phyloP scores from a whole-genome alignment of 2,888 invertebrate genomes.

The Synergus japonicus region DNA sequence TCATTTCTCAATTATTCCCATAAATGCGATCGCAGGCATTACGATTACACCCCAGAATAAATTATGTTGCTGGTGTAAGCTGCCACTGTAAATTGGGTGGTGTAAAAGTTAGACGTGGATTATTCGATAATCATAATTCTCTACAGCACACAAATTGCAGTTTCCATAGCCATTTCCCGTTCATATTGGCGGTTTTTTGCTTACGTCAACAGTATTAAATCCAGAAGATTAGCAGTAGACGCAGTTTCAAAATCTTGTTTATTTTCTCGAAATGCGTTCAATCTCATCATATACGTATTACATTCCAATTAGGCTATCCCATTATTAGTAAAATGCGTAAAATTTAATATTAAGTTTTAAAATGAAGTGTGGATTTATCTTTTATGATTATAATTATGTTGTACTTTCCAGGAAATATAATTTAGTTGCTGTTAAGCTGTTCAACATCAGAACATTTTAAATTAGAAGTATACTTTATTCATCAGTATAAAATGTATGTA shows the following conservation, averaged over 20 bases:
- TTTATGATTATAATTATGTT: too few relatives aligned
- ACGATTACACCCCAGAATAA: slow-evolving; percentile 23
- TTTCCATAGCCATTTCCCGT: background rate
- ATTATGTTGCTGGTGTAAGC: slow-evolving; percentile 5
- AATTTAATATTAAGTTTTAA: background rate
- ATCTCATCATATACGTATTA: background rate
- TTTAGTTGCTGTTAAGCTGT: background rate
- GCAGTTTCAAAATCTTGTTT: slow-evolving; percentile 20
- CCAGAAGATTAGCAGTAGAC: slow-evolving; percentile 19
- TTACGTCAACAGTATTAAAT: slow-evolving; percentile 11
- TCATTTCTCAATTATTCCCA: slow-evolving; percentile 27
- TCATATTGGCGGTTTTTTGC: slow-evolving; percentile 15
- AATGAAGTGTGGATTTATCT: background rate
- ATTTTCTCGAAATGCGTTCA: background rate
- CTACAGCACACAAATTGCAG: background rate
- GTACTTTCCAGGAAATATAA: background rate
- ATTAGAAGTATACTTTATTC: background rate
- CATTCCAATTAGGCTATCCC: background rate
- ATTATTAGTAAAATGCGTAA: background rate
- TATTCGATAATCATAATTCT: slow-evolving; percentile 35
- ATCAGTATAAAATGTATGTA: background rate
- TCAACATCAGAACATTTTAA: background rate
- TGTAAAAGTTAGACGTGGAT: slow-evolving; percentile 27
- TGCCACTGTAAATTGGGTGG: slow-evolving; percentile 29
- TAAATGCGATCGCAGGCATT: slow-evolving; percentile 23